Evolutionary conservation across 2,797 vertebrate species (phyloP), one percentile per base, ranked within the genome.

Genomic region (Centropyge bicolor): DNA sequence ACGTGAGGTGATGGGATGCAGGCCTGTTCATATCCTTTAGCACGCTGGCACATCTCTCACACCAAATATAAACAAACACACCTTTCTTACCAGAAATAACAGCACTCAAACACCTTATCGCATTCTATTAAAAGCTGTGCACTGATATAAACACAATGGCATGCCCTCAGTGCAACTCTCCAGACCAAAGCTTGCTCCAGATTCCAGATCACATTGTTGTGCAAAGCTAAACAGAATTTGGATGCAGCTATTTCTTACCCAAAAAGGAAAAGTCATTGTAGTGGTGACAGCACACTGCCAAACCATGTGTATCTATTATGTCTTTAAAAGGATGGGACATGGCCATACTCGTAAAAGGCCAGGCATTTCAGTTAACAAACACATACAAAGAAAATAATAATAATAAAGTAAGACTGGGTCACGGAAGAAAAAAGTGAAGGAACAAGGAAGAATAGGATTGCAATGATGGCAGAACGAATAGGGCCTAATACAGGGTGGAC

Each of bases 21-120:
- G 38, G 6, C 1, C 67, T 57, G 5, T 46, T 41, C 61, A 61
- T 40, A 54, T 60, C 61, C 51, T 64, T 68, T 19, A 55, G 59
- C 69, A 62, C 14, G 11, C 22, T 66, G 46, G 14, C 80, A 82
- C 78, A 73, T 70, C 71, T 76, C 66, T 81, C 52, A 68, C 46
- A 31, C 70, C 77, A 83, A 84, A 91, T 82, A 84, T 82, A 91
- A 87, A 81, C 66, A 78, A 70, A 74, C 14, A 48, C 70, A 79
- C 70, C 55, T 72, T 74, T 76, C 49, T 62, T 14, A 31, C 74
- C 69, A 66, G 67, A 81, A 89, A 81, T 86, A 86, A 82, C 83
- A 79, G n/a, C 82, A 77, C 82, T 80, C 76, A 78, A 41, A 67
- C 80, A 78, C 72, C 63, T 87, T 86, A 90, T 89, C 78, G 5